Conservation (phyloP, 2,888 invertebrate species). For the Hecatera dysodea region DNA sequence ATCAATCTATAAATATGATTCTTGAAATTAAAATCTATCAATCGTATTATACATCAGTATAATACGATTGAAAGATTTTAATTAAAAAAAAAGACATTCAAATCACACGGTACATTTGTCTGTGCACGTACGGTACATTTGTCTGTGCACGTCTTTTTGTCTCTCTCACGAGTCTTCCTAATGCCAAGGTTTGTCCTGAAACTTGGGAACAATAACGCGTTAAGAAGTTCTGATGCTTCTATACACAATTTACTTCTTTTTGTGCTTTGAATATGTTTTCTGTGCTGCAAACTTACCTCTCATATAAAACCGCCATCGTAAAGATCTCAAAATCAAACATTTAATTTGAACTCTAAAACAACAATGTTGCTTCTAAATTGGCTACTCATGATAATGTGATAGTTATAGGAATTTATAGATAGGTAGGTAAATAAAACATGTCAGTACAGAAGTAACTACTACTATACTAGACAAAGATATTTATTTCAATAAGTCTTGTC, state of each 20-base stretch:
- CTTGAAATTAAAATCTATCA: too few species aligned
- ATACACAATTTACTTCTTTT: not conserved
- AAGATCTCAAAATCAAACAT: not conserved
- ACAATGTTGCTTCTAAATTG: slow-evolving; percentile 31
- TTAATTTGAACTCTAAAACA: not conserved
- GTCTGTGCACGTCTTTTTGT: slow-evolving; percentile 22
- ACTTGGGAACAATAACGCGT: not conserved
- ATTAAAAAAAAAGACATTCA: not conserved
- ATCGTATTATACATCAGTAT: too few species aligned
- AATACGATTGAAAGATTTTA: not conserved
- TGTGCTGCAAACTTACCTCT: slow-evolving; percentile 22
- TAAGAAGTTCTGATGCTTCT: not conserved
- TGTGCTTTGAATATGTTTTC: slow-evolving; percentile 10
- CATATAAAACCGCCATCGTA: slow-evolving; percentile 16
- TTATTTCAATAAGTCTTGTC: slow-evolving; percentile 44
- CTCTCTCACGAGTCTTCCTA: not conserved
- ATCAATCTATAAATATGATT: too few species aligned
- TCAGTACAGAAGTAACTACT: not conserved
- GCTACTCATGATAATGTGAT: not conserved
- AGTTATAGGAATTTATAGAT: not conserved
- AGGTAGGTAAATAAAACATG: not conserved
- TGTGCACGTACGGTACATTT: slow-evolving; percentile 20
- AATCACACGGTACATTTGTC: slow-evolving; percentile 19
- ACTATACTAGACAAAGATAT: slow-evolving; percentile 36
- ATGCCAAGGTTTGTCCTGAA: not conserved